Conservation (phyloP, 2,113 vertebrate genomes). For the Bombycilla garrulus region DNA sequence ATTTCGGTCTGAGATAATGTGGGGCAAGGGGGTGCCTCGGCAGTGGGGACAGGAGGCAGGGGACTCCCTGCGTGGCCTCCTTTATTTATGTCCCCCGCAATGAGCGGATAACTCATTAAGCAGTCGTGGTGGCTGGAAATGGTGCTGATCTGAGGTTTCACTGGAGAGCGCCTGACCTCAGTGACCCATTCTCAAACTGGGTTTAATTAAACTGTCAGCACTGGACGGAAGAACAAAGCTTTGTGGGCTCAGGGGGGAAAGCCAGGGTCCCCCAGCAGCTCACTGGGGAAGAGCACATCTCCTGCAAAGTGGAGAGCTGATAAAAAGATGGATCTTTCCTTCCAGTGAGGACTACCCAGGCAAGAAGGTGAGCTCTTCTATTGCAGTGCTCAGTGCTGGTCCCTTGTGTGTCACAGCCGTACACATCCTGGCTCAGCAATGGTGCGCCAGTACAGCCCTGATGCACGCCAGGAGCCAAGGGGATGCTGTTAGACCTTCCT, state of each 20-base stretch:
- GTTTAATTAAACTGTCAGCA: conserved; percentile 75
- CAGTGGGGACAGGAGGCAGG: neutral
- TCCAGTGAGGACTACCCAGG: neutral
- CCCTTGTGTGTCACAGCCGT: accelerated
- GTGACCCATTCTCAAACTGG: conserved; percentile 56
- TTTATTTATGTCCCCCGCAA: neutral
- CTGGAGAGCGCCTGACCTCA: conserved; percentile 51
- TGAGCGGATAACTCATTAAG: conserved; percentile 47
- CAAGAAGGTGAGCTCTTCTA: conserved; percentile 39
- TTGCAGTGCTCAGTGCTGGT: neutral
- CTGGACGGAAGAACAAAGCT: conserved; percentile 61
- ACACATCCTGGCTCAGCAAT: neutral
- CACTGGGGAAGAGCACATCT: neutral
- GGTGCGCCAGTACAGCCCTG: neutral
- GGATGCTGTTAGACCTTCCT: neutral
- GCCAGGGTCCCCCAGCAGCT: neutral
- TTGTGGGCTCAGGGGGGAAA: neutral
- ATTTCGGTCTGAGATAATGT: neutral
- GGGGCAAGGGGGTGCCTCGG: neutral
- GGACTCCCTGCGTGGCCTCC: neutral
- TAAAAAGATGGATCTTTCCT: conserved; percentile 57
- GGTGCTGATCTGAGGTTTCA: conserved; percentile 58
- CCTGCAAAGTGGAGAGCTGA: conserved; percentile 23
- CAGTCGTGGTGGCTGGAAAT: conserved; percentile 48
- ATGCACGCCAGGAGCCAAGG: accelerated